Conservation (phyloP, 2,797 vertebrate species). For the Hemitrygon akajei region DNA sequence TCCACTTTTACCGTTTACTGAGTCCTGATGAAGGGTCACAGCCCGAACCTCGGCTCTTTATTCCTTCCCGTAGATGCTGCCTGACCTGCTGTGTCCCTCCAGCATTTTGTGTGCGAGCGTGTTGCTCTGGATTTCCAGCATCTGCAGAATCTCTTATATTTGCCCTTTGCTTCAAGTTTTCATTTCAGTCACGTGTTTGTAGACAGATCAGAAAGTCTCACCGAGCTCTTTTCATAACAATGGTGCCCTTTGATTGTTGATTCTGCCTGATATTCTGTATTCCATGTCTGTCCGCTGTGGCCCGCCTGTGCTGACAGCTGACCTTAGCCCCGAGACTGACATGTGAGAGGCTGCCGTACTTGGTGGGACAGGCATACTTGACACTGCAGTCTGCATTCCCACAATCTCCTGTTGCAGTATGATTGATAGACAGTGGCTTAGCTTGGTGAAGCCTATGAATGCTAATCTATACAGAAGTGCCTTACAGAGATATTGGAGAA, state of each 20-base stretch:
- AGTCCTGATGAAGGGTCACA: too few species aligned
- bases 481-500: not conserved
- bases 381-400: not conserved
- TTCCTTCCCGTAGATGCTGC: too few species aligned
- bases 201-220: not conserved
- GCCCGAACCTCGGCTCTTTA: too few species aligned
- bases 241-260: slow-evolving; percentile 12
- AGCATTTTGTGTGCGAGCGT: too few species aligned
- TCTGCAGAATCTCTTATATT: too few species aligned
- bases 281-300: not conserved
- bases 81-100: too few species aligned
- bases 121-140: too few species aligned
- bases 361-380: not conserved
- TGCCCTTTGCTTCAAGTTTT: not conserved
- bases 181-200: not conserved
- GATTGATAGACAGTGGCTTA: not conserved
- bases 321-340: slow-evolving; percentile 19
- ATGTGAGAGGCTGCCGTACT: slow-evolving; percentile 11
- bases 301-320: not conserved
- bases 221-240: not conserved
- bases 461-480: not conserved
- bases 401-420: not conserved
- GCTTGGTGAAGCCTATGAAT: not conserved
- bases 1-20: not conserved
- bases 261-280: not conserved